Conservation (phyloP, 2,113 vertebrate species). For the Emydocephalus ijimae region DNA sequence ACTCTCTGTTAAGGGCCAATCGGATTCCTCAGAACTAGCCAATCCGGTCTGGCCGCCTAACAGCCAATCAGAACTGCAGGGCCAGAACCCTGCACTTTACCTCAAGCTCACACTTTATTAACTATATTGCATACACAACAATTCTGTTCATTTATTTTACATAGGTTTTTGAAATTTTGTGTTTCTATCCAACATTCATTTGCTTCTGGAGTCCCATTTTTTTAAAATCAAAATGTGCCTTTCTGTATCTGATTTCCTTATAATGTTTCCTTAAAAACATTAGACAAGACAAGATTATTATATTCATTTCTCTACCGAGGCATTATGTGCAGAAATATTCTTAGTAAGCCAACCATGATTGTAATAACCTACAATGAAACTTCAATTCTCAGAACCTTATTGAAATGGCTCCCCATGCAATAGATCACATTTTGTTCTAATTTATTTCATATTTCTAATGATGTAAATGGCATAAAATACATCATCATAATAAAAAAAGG, state of each 20-base stretch:
- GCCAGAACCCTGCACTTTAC: too few relatives aligned
- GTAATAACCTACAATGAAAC: not conserved
- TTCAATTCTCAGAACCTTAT: not conserved
- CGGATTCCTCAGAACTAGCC: too few relatives aligned
- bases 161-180: not conserved
- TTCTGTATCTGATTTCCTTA: not conserved
- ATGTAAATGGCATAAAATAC: not conserved
- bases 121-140: too few relatives aligned
- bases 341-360: not conserved
- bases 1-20: too few relatives aligned
- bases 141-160: not conserved
- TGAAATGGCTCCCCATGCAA: not conserved
- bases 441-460: not conserved
- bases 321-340: not conserved
- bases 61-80: too few relatives aligned
- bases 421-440: not conserved
- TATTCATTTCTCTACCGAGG: not conserved
- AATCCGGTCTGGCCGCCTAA: too few relatives aligned
- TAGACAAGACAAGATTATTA: not conserved
- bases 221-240: not conserved
- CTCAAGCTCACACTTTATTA: too few relatives aligned
- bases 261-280: conserved; percentile 1
- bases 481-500: not conserved
- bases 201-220: not conserved
- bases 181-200: not conserved